Conservation (phyloP, 2,888 invertebrate genomes). For the Glaucopsyche alexis region DNA sequence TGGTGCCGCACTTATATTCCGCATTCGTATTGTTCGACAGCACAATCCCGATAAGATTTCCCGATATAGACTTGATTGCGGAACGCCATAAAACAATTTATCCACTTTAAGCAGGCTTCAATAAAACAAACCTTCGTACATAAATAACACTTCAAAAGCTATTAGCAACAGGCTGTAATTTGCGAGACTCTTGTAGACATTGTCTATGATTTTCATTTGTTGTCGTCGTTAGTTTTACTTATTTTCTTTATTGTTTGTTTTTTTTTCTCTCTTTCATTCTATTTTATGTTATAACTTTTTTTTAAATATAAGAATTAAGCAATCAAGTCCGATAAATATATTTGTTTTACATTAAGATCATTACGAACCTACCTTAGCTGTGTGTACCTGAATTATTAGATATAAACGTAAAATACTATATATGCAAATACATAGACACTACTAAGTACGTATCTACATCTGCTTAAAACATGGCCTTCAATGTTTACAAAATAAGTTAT, state of each 20-base stretch:
- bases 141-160: slow-evolving; percentile 24
- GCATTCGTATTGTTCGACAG: neutral
- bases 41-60: neutral
- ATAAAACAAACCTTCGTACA: slow-evolving; percentile 20
- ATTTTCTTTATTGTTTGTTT: neutral
- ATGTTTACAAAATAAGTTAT: no score
- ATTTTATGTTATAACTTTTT: no score
- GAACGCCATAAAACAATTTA: neutral
- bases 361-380: no score
- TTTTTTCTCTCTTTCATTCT: no score
- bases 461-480: no score
- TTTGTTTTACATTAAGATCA: neutral
- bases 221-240: neutral
- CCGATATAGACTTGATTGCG: slow-evolving; percentile 45
- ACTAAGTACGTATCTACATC: no score
- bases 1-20: neutral
- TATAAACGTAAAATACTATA: no score
- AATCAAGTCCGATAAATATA: no score
- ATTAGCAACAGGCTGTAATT: slow-evolving; percentile 21
- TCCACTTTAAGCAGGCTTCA: neutral
- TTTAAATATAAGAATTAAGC: no score
- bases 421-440: no score
- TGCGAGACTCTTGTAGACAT: neutral
- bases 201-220: neutral
- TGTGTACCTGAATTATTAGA: no score